Base-by-base conservation (phyloP, 2,888 invertebrate species). In the Amblyjoppa fuscipennis region DNA sequence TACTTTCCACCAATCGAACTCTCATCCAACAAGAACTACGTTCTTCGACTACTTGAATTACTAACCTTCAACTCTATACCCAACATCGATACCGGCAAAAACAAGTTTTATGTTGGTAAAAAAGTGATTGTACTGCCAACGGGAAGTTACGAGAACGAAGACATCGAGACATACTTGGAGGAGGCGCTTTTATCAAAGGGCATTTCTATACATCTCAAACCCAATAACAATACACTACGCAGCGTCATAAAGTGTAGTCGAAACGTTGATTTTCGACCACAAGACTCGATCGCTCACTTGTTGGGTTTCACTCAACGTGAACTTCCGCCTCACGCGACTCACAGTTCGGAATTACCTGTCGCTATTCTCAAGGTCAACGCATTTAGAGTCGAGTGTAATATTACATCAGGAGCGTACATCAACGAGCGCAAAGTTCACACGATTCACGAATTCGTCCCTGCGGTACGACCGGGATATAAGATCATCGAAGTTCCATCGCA, bases 91-190 rank as follows among this genome's bases (percentile, higher is more conserved):
- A 85, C 87, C 51, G 88, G 84, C 59, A 90, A 92, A 78, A 92
- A 92, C 84, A 90, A 81, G 28, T 79, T 75, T 49, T 66, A 79
- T 71, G 74, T 34, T 2, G 73, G 41, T 13, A 61, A 89, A 53
- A 73, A 87, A 71, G 74, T 83, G 45, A 78, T 90, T 16, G 79
- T 59, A 16, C 87, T 92, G 59, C 91, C 91, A 25, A 77, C 85
- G 5, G 91, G 91, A 6, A 89, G 91, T n/a, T 91, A 92, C 85
- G 92, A 92, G 87, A 88, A 92, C 11, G 87, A 89, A 51, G 89
- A 92, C 86, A 88, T 91, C 25, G 87, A 87, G 68, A 81, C 73
- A 31, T 88, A 86, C 79, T 71, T 89, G 74, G 76, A 87, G 41
- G 28, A 53, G 9, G 31, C 25, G 25, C 71, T 71, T 11, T 6